These are phyloP conservation scores for Phenganax subtilis DNA, from an alignment of 92 coral and sea anemone genomes.

Conservation along the genomic window DNA sequence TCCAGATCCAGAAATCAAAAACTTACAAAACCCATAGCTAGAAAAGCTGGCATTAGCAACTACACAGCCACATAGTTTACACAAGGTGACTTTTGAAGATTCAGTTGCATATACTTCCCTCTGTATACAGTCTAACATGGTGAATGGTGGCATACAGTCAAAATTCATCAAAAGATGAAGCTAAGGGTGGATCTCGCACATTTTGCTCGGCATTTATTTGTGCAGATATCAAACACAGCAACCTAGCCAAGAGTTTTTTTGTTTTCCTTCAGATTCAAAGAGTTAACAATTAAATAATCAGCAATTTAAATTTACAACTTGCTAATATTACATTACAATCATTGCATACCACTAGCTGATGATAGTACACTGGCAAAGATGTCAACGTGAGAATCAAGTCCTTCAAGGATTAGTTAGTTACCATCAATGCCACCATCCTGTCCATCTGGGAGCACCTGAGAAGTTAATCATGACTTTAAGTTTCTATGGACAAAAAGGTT, in stretches of 20 bases:
- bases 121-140: too few relatives aligned
- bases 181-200: background rate
- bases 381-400: conserved; percentile 6
- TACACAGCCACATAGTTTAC: too few relatives aligned
- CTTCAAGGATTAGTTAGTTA: conserved; percentile 10
- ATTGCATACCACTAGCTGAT: too few relatives aligned
- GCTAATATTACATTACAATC: background rate
- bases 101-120: too few relatives aligned
- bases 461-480: conserved; percentile 7
- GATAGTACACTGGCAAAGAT: background rate
- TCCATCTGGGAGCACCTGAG: conserved; percentile 18
- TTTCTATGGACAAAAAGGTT: conserved; percentile 7
- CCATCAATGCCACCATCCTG: conserved; percentile 24
- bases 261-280: background rate
- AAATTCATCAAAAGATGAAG: background rate
- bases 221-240: background rate
- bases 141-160: background rate
- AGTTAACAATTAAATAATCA: background rate
- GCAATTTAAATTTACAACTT: background rate
- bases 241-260: background rate
- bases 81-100: too few relatives aligned
- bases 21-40: too few relatives aligned
- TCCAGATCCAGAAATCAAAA: too few relatives aligned
- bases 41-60: too few relatives aligned
- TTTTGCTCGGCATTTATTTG: background rate